Conservation (phyloP, 1,140 invertebrate genomes). For the Drosophila serrata region DNA sequence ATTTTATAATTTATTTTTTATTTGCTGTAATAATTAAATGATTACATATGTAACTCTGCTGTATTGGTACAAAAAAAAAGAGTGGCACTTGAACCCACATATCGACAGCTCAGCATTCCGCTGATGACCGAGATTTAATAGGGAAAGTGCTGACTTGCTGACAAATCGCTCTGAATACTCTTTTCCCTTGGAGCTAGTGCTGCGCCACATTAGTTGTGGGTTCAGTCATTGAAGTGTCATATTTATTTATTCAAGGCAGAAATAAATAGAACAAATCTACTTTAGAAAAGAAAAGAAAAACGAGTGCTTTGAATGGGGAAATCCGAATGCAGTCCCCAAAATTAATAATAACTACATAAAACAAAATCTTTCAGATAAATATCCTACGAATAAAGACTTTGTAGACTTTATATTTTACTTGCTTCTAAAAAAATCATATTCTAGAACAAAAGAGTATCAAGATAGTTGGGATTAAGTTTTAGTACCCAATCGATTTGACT, state of each 20-base stretch:
- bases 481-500: not conserved
- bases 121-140: constrained; percentile 27
- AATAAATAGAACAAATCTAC: constrained; percentile 1
- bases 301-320: not conserved
- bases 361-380: not conserved
- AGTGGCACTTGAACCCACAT: constrained; percentile 27
- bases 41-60: constrained; percentile 7
- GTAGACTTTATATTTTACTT: not conserved
- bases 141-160: constrained; percentile 30
- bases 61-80: not conserved
- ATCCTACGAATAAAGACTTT: no score
- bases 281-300: not conserved
- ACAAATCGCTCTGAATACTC: constrained; percentile 14
- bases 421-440: no score
- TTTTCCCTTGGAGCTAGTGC: constrained; percentile 2
- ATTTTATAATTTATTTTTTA: not conserved
- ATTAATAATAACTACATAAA: not conserved
- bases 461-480: not conserved
- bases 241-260: constrained; percentile 1
- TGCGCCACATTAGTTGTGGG: not conserved
- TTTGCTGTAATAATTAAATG: not conserved
- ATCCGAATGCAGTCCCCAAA: not conserved
- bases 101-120: constrained; percentile 33
- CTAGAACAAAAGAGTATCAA: constrained; percentile 24
- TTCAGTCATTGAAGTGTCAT: constrained; percentile 7